A percentile compares a stretch with the other conserved stretches of the same genome.
phyloP scores from a whole-genome alignment of 2,797 vertebrate genomes.

The Gobionotothen gibberifrons region DNA sequence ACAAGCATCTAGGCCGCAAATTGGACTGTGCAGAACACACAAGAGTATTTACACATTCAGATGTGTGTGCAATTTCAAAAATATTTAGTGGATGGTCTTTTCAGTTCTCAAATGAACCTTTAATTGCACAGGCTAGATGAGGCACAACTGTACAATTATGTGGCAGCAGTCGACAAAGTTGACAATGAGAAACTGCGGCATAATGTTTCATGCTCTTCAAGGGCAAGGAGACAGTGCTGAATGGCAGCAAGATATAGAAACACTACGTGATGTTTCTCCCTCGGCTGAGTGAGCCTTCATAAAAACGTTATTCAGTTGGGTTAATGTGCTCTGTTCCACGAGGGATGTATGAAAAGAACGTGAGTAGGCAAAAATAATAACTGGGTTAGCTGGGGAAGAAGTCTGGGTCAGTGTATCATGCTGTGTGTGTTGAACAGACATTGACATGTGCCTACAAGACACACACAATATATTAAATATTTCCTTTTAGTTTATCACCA shows the following conservation, averaged over 20 bases:
- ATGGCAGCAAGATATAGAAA: slow-evolving; percentile 38
- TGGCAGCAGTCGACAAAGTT: slow-evolving; percentile 32
- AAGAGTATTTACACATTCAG: slow-evolving; percentile 30
- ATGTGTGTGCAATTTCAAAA: slow-evolving; percentile 22
- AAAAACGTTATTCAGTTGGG: slow-evolving; percentile 33
- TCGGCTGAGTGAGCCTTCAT: slow-evolving; percentile 14
- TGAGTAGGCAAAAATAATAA: slow-evolving; percentile 26
- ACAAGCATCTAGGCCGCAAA: slow-evolving; percentile 19
- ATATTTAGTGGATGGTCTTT: slow-evolving; percentile 27
- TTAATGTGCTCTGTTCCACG: slow-evolving; percentile 35
- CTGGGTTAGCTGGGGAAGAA: background rate
- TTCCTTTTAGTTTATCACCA: background rate
- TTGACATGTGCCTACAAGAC: background rate
- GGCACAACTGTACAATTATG: slow-evolving; percentile 29
- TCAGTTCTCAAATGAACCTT: slow-evolving; percentile 48
- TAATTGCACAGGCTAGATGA: slow-evolving; percentile 35
- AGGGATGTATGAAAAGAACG: slow-evolving; percentile 37
- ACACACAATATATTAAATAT: background rate
- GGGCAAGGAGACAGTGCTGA: slow-evolving; percentile 59
- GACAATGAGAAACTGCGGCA: slow-evolving; percentile 34
- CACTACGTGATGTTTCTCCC: slow-evolving; percentile 29
- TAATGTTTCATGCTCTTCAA: slow-evolving; percentile 46
- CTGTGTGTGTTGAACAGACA: slow-evolving; percentile 1
- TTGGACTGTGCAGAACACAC: slow-evolving; percentile 19
- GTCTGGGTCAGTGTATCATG: background rate